A percentile compares a stretch with the other conserved stretches of the same genome.
Conservation (phyloP, 2,797 vertebrate species). For the Falco concolor region DNA sequence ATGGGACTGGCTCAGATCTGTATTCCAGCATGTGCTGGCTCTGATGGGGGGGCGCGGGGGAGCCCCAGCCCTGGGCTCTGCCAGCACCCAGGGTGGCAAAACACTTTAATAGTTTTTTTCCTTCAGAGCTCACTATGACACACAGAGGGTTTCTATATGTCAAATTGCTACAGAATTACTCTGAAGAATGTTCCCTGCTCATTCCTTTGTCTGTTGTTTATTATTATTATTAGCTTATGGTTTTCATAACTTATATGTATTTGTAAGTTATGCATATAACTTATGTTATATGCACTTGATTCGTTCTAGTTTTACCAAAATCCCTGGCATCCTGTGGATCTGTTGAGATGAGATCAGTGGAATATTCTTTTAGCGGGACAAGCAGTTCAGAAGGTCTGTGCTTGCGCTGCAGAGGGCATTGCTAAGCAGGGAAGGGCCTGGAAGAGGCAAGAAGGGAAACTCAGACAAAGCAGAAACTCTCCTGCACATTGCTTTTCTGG, state of each 20-base stretch:
- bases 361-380: background rate
- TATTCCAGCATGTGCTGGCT: background rate
- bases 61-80: background rate
- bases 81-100: background rate
- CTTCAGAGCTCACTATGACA: background rate
- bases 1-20: background rate
- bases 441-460: background rate
- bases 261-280: too few species aligned
- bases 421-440: background rate
- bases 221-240: too few species aligned
- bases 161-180: background rate
- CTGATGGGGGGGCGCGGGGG: background rate
- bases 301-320: background rate
- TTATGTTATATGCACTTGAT: background rate
- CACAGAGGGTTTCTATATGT: background rate
- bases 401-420: background rate
- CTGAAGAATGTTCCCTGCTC: background rate
- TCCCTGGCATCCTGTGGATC: background rate
- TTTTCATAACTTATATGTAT: background rate
- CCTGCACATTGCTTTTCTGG: background rate
- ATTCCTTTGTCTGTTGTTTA: background rate
- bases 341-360: background rate
- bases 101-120: background rate
- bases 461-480: background rate
- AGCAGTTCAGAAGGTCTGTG: background rate